A percentile compares a stretch with the other conserved stretches of the same genome.
phyloP scores from a whole-genome alignment of 2,888 invertebrate genomes.

The Melanotus villosus region DNA sequence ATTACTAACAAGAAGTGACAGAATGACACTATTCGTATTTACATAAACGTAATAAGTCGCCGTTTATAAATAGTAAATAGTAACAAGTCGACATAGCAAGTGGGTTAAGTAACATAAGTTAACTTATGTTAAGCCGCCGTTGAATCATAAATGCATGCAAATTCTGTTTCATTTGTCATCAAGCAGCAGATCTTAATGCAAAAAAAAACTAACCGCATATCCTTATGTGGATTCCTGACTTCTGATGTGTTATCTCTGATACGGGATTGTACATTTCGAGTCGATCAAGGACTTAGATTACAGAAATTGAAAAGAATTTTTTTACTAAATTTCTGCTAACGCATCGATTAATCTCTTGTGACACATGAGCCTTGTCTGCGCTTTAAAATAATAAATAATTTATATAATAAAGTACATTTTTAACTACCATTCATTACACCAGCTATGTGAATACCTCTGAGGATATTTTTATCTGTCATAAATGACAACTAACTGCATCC shows the following conservation, averaged over 20 bases:
- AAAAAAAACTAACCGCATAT: slow-evolving; percentile 3
- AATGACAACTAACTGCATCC: too few relatives aligned
- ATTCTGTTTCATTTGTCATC: slow-evolving; percentile 16
- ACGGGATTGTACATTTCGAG: neutral
- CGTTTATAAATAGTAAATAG: slow-evolving; percentile 4
- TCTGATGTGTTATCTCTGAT: neutral
- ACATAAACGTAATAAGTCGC: slow-evolving; percentile 2
- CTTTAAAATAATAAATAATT: too few relatives aligned
- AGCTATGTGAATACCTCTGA: too few relatives aligned
- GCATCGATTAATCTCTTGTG: neutral
- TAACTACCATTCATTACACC: too few relatives aligned
- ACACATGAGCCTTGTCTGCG: neutral
- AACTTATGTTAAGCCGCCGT: neutral
- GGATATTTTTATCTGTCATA: too few relatives aligned
- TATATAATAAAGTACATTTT: too few relatives aligned
- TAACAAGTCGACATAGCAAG: slow-evolving; percentile 14
- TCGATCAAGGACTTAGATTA: slow-evolving; percentile 7
- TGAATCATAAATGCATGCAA: slow-evolving; percentile 1
- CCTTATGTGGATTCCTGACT: neutral
- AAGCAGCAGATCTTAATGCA: neutral
- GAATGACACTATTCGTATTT: slow-evolving; percentile 9
- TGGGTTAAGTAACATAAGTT: slow-evolving; percentile 12
- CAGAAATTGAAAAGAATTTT: neutral
- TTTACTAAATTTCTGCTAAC: neutral
- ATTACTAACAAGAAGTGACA: slow-evolving; percentile 19